phyloP scores from a whole-genome alignment of 1,140 invertebrate species.

The Drosophila auraria region DNA sequence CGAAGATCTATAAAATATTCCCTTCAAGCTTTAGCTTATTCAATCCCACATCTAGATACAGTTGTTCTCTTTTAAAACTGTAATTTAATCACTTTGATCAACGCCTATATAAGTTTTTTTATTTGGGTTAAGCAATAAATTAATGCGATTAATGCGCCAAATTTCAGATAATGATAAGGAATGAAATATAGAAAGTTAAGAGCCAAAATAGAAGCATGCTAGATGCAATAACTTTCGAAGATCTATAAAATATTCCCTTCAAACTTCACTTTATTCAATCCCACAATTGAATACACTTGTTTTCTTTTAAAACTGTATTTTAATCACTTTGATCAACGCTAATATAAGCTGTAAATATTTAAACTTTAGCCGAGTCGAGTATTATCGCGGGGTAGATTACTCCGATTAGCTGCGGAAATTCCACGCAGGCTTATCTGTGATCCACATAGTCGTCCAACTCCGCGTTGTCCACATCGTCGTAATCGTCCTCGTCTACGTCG shows the following conservation, averaged over 20 bases:
- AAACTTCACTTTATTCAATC: background rate
- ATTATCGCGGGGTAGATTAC: slow-evolving; percentile 7
- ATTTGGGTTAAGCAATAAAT: background rate
- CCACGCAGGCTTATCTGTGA: slow-evolving; percentile 44
- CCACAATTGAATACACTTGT: background rate
- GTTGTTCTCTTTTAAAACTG: background rate
- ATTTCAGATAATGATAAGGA: slow-evolving; percentile 4
- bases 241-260: background rate
- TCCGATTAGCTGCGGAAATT: slow-evolving; percentile 21
- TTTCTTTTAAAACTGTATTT: slow-evolving; percentile 7
- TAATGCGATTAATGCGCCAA: background rate
- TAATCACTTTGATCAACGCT: slow-evolving; percentile 23
- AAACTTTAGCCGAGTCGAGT: background rate
- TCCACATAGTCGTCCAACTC: slow-evolving; percentile 58
- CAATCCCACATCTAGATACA: background rate
- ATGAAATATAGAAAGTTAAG: background rate
- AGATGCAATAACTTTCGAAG: background rate
- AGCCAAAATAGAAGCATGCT: background rate
- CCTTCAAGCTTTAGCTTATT: background rate
- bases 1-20: background rate
- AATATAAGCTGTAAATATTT: background rate
- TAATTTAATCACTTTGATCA: slow-evolving; percentile 30
- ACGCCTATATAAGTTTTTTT: background rate
- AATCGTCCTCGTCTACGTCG: slow-evolving; percentile 40
- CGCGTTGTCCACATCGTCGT: slow-evolving; percentile 18